phyloP scores from a whole-genome alignment of 1,140 invertebrate species.

The Hycleus cichorii region DNA sequence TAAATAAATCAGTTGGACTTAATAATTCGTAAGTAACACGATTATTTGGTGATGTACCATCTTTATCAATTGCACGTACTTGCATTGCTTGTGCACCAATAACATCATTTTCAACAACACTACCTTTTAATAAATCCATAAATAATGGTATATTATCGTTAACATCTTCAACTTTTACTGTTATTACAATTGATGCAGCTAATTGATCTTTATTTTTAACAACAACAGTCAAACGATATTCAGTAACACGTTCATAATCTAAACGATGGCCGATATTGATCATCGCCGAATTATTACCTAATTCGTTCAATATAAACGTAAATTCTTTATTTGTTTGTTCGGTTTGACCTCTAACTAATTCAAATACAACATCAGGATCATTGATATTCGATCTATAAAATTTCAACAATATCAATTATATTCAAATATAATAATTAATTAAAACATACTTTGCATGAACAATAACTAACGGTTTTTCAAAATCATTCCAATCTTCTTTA shows the following conservation, averaged over 20 bases:
- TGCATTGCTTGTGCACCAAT: conserved; percentile 76
- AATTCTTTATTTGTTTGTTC: conserved; percentile 75
- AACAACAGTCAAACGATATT: conserved; percentile 74
- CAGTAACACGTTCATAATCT: conserved; percentile 75
- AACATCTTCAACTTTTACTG: conserved; percentile 71
- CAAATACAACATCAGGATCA: conserved; percentile 64
- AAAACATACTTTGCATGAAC: conserved; percentile 58
- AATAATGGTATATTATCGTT: conserved; percentile 85
- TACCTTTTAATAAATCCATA: conserved; percentile 65
- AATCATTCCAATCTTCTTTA: conserved; percentile 66
- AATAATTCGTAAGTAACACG: conserved; percentile 69
- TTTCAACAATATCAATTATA: conserved; percentile 6
- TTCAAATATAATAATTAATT: background rate
- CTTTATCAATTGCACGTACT: conserved; percentile 76
- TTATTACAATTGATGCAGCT: conserved; percentile 66
- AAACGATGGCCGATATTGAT: conserved; percentile 65
- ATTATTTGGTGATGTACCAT: conserved; percentile 74
- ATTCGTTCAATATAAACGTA: conserved; percentile 64
- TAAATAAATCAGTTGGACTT: conserved; percentile 63
- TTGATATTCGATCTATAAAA: conserved; percentile 63
- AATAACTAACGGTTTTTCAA: conserved; percentile 56
- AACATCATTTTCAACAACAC: conserved; percentile 72
- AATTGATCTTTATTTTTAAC: conserved; percentile 76
- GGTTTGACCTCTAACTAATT: conserved; percentile 70
- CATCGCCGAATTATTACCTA: conserved; percentile 46